Conservation (phyloP, 2,113 vertebrate genomes). For the Sorex araneus region DNA sequence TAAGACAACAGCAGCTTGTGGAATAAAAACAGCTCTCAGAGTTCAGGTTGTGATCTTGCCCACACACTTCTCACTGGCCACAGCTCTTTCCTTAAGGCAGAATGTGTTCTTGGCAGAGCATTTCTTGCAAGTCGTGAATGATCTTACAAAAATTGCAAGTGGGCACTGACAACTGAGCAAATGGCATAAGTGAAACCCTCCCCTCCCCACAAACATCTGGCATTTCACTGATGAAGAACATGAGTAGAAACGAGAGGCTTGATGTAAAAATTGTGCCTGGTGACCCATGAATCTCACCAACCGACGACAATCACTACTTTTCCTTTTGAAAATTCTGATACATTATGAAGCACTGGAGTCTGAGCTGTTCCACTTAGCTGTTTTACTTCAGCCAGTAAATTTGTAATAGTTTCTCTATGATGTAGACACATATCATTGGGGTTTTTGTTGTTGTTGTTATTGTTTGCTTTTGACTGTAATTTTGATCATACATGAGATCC, state of each 20-base stretch:
- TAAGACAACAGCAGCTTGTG: slow-evolving; percentile 72
- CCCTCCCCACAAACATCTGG: neutral
- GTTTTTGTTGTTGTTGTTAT: too few relatives aligned
- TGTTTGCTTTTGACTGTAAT: too few relatives aligned
- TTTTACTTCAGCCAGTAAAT: neutral
- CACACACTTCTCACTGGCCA: neutral
- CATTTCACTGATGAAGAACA: neutral
- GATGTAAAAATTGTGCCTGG: neutral
- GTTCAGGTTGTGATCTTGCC: neutral
- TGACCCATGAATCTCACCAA: neutral
- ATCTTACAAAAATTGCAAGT: neutral
- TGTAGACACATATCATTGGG: neutral
- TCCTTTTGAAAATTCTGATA: neutral
- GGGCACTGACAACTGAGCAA: neutral
- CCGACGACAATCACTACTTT: neutral
- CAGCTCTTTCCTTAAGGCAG: neutral
- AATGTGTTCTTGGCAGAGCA: neutral
- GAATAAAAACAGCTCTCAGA: slow-evolving; percentile 72
- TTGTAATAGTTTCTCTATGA: neutral
- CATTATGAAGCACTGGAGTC: neutral
- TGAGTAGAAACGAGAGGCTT: neutral
- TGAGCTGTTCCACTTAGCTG: neutral
- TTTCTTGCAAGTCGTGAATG: neutral
- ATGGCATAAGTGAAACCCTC: neutral
- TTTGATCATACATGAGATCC: neutral